A percentile compares a stretch with the other conserved stretches of the same genome.
Evolutionary conservation across 2,888 invertebrate genomes (phyloP).

Genomic region (Mantis religiosa): DNA sequence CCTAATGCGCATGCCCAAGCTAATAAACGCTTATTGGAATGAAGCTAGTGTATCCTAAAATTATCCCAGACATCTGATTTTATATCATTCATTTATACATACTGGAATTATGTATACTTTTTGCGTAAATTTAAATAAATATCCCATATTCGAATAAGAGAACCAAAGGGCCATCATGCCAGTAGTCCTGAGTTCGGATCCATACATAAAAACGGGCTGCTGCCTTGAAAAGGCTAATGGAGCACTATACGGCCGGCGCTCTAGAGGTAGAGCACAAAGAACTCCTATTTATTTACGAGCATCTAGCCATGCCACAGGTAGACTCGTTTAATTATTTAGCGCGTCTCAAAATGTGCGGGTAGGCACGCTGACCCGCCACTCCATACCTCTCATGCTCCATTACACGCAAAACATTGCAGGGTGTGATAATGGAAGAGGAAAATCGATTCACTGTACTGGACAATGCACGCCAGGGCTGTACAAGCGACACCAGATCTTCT

Average conservation of each 20-base stretch:
- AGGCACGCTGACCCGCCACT: not conserved
- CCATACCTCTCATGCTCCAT: not conserved
- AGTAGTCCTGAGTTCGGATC: not conserved
- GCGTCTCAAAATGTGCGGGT: not conserved
- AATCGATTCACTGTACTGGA: not conserved
- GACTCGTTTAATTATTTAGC: not conserved
- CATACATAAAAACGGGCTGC: not conserved
- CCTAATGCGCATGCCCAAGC: no score
- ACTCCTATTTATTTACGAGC: not conserved
- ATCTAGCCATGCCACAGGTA: not conserved
- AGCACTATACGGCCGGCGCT: not conserved
- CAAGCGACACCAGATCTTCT: not conserved
- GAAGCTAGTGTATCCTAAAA: no score
- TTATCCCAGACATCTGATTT: no score
- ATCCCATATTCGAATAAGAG: not conserved
- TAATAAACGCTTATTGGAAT: no score
- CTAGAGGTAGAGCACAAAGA: not conserved
- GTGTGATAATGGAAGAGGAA: not conserved
- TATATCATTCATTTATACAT: no score
- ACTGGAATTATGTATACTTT: no score
- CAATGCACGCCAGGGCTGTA: not conserved
- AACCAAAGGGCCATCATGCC: not conserved
- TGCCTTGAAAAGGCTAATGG: not conserved
- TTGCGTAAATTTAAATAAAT: no score
- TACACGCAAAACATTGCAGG: not conserved